Percentiles rank a stretch among this genome's conserved stretches.
Conservation (phyloP, 1,140 invertebrate species). For the Caligus rogercresseyi region DNA sequence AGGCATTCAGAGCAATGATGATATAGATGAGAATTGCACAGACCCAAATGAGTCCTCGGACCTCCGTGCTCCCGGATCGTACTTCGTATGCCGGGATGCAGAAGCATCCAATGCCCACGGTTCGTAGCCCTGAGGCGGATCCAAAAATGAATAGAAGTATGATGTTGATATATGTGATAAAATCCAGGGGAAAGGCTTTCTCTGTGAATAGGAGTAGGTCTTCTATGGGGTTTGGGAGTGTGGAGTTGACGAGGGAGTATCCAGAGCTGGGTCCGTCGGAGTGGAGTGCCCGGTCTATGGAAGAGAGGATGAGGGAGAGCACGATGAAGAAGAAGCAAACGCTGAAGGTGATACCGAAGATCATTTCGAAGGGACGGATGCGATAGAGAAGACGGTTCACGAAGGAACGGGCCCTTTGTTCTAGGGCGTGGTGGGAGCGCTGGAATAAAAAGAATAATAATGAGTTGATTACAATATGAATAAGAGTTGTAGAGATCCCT, state of each 20-base stretch:
- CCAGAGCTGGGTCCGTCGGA: conserved; percentile 30
- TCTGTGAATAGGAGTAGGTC: conserved; percentile 30
- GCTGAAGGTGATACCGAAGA: conserved; percentile 29
- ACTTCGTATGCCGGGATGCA: conserved; percentile 29
- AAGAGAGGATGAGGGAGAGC: conserved; percentile 33
- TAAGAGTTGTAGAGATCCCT: too few species aligned
- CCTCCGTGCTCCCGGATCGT: conserved; percentile 25
- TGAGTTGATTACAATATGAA: background rate
- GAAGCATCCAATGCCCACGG: conserved; percentile 33
- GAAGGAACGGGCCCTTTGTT: conserved; percentile 25
- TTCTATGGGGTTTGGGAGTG: conserved; percentile 32
- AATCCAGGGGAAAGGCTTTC: conserved; percentile 33
- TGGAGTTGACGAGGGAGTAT: conserved; percentile 29
- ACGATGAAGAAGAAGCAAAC: conserved; percentile 30
- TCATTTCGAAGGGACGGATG: conserved; percentile 30
- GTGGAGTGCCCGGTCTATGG: conserved; percentile 33
- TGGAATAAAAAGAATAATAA: conserved; percentile 24
- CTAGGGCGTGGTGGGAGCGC: conserved; percentile 27
- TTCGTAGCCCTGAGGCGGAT: conserved; percentile 31
- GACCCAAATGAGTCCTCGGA: conserved; percentile 32
- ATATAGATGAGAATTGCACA: conserved; percentile 33
- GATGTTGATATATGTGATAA: conserved; percentile 30
- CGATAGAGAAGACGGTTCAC: conserved; percentile 27
- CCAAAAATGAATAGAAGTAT: conserved; percentile 32
- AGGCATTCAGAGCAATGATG: conserved; percentile 31